Evolutionary conservation across 2,113 vertebrate species (phyloP).

Genomic region (Dryoscopus gambensis): DNA sequence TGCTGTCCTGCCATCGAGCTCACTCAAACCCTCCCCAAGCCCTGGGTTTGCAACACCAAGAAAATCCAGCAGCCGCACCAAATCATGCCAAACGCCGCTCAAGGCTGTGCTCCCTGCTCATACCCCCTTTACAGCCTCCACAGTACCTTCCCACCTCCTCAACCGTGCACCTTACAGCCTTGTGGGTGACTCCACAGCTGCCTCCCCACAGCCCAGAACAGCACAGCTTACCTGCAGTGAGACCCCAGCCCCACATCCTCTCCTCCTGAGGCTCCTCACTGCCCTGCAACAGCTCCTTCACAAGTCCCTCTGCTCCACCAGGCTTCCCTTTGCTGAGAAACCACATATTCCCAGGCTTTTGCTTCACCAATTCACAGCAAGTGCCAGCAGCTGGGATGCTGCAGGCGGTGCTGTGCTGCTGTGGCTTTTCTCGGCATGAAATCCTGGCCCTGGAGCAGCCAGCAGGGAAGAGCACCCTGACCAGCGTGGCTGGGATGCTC

Average conservation of each 20-base stretch:
- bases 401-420: neutral
- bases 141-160: neutral
- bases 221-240: neutral
- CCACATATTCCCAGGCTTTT: neutral
- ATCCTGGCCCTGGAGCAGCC: neutral
- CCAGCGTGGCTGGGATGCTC: rapidly evolving
- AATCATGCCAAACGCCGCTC: rapidly evolving
- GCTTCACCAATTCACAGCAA: neutral
- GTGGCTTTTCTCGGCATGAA: neutral
- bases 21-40: neutral
- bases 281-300: neutral
- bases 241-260: neutral
- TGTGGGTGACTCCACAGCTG: neutral
- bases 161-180: neutral
- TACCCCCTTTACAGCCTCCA: neutral
- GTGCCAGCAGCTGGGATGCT: neutral
- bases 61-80: neutral
- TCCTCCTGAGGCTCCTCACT: neutral
- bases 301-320: rapidly evolving
- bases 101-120: neutral
- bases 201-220: neutral
- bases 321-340: neutral
- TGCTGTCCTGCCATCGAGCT: rapidly evolving
- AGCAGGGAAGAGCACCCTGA: neutral
- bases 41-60: neutral